Conservation (phyloP, 1,140 invertebrate species). For the Dendrolimus kikuchii region DNA sequence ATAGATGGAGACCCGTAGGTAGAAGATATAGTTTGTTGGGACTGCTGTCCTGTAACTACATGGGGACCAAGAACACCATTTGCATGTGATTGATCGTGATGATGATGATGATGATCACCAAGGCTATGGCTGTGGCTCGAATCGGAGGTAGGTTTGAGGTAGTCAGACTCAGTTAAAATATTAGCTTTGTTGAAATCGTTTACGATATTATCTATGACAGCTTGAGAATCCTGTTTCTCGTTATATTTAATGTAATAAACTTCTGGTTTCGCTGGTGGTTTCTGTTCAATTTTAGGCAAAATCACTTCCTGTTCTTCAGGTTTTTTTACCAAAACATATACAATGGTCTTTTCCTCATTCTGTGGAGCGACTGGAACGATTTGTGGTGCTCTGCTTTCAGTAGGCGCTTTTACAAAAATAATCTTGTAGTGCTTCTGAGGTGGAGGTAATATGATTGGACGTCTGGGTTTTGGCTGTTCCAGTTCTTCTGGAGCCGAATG, state of each 20-base stretch:
- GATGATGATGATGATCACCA: no score
- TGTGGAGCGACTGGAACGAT: constrained; percentile 46
- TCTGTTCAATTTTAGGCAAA: constrained; percentile 73
- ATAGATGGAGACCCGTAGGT: no score
- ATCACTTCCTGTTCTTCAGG: constrained; percentile 81
- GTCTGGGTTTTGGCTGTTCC: constrained; percentile 32
- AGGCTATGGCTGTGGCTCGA: background rate
- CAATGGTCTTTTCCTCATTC: constrained; percentile 87
- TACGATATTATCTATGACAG: constrained; percentile 56
- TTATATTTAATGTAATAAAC: constrained; percentile 64
- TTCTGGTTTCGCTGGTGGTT: constrained; percentile 54
- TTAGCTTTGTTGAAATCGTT: constrained; percentile 46
- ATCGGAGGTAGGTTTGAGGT: background rate
- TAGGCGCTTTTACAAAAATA: constrained; percentile 84
- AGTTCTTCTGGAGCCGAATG: constrained; percentile 59
- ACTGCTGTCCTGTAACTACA: no score
- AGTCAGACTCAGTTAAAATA: constrained; percentile 24
- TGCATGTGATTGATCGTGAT: no score
- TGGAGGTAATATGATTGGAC: constrained; percentile 45
- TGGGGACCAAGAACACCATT: no score
- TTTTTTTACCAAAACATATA: constrained; percentile 88
- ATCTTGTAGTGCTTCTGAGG: constrained; percentile 83
- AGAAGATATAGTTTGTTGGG: no score
- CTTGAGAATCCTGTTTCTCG: constrained; percentile 49
- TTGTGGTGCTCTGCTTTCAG: constrained; percentile 61